Base-by-base conservation (phyloP, 2,797 vertebrate species). In the Myripristis murdjan region DNA sequence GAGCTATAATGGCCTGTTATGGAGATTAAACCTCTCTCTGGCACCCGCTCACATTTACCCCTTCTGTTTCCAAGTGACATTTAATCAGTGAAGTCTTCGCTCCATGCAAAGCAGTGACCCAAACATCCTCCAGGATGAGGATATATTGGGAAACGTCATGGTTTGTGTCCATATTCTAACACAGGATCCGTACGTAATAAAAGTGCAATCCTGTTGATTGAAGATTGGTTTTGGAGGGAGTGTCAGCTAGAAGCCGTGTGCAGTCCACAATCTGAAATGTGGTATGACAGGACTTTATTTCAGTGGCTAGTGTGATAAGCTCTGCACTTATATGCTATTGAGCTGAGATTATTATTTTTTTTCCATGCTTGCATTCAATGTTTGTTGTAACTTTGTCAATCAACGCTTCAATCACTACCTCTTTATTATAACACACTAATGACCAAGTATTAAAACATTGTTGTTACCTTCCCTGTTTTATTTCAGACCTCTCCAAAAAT, bases 371-470 rank as follows among this genome's bases (percentile, higher is more conserved):
- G 79, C 82, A 77, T 87, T 82, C 65, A 79, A 75, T 88, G 82
- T 89, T 82, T 75, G 56, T 77, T 83, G 77, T 87, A 75, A 62
- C 73, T 39, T 43, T 81, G 66, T 87, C 79, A 75, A 87, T 88
- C 84, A 85, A 83, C 84, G 85, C 83, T 89, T 91, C 81, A 89
- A 91, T 92, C 91, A 91, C 92, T 93, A 93, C 92, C 92, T 93
- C 92, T 92, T 72, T 88, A 82, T 87, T 63, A 60, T 65, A 81
- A 64, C 52, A 81, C 84, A 78, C 76, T 89, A 89, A 89, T 86
- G 79, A 86, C 81, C 85, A 87, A 88, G 86, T 90, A 86, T 90
- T 87, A 86, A 74, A 84, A 59, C 70, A 67, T 85, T 81, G 62
- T 89, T 91, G 77, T 87, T 86, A 78, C 65, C 79, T 79, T 83